These are phyloP conservation scores for Fulmarus glacialis DNA, from an alignment of 2,113 vertebrate genomes.

Conservation along the genomic window DNA sequence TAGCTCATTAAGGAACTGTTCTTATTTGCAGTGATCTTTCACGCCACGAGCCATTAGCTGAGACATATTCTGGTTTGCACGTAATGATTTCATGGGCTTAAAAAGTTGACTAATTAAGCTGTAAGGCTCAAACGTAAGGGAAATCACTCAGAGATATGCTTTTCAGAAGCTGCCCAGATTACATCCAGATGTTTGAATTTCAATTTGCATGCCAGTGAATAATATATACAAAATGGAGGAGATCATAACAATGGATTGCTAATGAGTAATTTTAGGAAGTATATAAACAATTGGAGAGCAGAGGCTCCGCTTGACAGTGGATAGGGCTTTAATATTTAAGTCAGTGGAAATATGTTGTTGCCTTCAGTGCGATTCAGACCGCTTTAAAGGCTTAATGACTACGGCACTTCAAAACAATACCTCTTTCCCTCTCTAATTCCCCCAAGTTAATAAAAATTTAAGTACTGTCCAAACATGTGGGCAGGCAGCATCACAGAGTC, in stretches of 20 bases:
- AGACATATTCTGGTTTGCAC: not conserved
- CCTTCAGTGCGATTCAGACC: not conserved
- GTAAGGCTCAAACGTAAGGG: not conserved
- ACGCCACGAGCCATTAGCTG: not conserved
- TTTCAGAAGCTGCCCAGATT: constrained; percentile 42
- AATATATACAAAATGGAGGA: constrained; percentile 54
- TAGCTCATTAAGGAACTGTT: not conserved
- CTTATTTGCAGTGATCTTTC: not conserved
- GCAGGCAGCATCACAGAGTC: not conserved
- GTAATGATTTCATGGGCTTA: constrained; percentile 18
- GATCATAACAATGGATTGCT: constrained; percentile 59
- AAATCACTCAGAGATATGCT: constrained; percentile 5
- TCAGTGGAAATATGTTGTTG: not conserved
- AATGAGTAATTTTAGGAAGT: constrained; percentile 61
- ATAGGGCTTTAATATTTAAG: not conserved
- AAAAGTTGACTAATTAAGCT: constrained; percentile 39
- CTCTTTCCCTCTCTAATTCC: not conserved
- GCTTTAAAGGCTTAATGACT: not conserved
- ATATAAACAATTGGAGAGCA: constrained; percentile 30
- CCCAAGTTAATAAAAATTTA: not conserved
- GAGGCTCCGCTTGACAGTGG: not conserved
- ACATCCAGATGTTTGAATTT: constrained; percentile 58
- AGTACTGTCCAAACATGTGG: not conserved
- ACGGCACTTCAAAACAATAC: not conserved
- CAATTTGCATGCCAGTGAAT: constrained; percentile 43